Conservation (phyloP, 2,113 vertebrate genomes). For the Pluvialis apricaria region DNA sequence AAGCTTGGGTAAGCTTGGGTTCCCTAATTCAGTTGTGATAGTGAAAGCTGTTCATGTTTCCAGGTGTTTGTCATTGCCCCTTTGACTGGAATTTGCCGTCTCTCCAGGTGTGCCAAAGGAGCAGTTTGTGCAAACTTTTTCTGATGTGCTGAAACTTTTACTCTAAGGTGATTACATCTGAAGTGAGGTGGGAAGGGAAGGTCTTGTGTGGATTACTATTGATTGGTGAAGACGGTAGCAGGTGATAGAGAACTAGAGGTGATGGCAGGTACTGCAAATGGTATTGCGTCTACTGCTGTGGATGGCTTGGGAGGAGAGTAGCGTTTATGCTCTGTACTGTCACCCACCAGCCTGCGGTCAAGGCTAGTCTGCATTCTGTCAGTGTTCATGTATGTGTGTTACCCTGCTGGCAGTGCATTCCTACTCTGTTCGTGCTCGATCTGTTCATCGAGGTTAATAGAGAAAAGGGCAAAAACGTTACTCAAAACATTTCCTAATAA, state of each 20-base stretch:
- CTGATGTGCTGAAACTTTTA: not conserved
- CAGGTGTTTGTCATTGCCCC: not conserved
- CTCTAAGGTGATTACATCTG: not conserved
- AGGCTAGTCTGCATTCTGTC: not conserved
- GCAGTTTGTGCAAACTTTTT: no score
- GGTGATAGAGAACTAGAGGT: not conserved
- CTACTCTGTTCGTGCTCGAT: not conserved
- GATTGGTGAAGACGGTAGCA: not conserved
- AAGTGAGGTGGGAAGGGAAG: not conserved
- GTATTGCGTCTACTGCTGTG: not conserved
- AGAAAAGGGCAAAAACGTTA: not conserved
- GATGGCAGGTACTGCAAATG: not conserved
- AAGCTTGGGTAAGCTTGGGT: no score
- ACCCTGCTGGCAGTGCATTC: not conserved
- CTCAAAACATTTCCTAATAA: accelerated
- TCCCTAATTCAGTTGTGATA: accelerated
- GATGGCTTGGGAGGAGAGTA: not conserved
- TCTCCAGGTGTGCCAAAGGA: not conserved
- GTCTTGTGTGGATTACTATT: no score
- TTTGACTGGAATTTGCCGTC: not conserved
- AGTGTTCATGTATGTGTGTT: not conserved
- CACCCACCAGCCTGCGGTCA: accelerated
- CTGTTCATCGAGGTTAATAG: accelerated
- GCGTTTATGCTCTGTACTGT: not conserved
- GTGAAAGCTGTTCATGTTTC: accelerated